Conservation (phyloP, 2,888 invertebrate species). For the Brachycybe producta region DNA sequence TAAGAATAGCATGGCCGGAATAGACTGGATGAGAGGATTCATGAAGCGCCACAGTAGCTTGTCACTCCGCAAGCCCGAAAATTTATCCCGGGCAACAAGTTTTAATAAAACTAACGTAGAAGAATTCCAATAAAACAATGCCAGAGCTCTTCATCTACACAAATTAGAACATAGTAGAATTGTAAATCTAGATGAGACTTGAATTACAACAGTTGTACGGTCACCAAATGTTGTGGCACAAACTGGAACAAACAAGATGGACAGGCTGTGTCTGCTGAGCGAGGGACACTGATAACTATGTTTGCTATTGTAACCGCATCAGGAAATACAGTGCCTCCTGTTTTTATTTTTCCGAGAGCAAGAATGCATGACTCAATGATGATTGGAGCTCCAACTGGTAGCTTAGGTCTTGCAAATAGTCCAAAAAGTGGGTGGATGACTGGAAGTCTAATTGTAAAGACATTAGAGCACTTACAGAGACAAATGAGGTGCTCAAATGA, state of each 20-base stretch:
- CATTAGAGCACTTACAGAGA: constrained; percentile 32
- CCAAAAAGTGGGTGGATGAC: constrained; percentile 23
- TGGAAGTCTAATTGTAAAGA: constrained; percentile 26
- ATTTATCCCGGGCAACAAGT: too few relatives aligned
- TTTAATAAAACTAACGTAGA: too few relatives aligned
- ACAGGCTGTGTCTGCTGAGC: constrained; percentile 24
- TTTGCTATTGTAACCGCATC: constrained; percentile 24
- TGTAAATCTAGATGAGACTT: constrained; percentile 21
- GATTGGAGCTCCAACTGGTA: constrained; percentile 22
- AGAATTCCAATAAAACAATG: too few relatives aligned
- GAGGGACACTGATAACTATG: constrained; percentile 25
- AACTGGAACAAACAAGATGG: constrained; percentile 22
- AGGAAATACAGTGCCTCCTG: constrained; percentile 25
- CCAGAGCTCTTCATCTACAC: too few relatives aligned
- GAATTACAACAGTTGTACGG: constrained; percentile 18
- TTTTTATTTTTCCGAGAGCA: constrained; percentile 26
- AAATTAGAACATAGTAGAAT: too few relatives aligned
- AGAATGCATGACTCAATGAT: constrained; percentile 19
- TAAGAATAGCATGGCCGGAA: too few relatives aligned
- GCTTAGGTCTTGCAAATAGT: constrained; percentile 21
- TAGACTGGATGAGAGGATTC: too few relatives aligned
- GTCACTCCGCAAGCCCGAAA: too few relatives aligned
- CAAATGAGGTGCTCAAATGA: constrained; percentile 25
- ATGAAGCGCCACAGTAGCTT: too few relatives aligned
- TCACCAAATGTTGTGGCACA: constrained; percentile 16